Percentiles rank a stretch among this genome's conserved stretches.
Evolutionary conservation across 2,113 vertebrate genomes (phyloP).

Genomic region (Platysteira castanea): DNA sequence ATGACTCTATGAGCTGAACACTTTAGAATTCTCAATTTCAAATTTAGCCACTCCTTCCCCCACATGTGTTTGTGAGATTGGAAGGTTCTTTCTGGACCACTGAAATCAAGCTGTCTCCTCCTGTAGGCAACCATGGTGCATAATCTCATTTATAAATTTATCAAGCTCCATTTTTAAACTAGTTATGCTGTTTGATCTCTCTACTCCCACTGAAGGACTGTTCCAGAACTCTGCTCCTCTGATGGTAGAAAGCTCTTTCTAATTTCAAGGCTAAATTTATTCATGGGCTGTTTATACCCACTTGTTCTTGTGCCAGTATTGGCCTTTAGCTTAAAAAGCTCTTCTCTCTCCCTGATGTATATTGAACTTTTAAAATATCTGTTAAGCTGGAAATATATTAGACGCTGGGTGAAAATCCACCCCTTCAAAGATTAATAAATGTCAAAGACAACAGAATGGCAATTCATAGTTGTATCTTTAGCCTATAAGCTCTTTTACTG

Average conservation of each 20-base stretch:
- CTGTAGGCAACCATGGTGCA: not conserved
- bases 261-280: conserved; percentile 53
- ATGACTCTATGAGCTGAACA: not conserved
- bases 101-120: not conserved
- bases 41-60: not conserved
- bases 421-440: conserved; percentile 41
- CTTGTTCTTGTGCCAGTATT: conserved; percentile 47
- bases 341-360: conserved; percentile 15
- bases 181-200: not conserved
- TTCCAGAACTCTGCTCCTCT: conserved; percentile 4
- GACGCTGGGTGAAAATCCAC: conserved; percentile 36
- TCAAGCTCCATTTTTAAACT: not conserved
- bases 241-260: not conserved
- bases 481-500: conserved; percentile 20
- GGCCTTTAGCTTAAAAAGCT: conserved; percentile 18
- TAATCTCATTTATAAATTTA: conserved; percentile 31
- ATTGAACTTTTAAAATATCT: conserved; percentile 51
- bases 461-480: conserved; percentile 13
- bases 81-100: not conserved
- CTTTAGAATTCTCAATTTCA: not conserved
- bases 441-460: not conserved
- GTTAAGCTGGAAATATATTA: conserved; percentile 45
- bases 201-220: not conserved
- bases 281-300: conserved; percentile 37
- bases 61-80: not conserved